Percentiles rank a stretch among this genome's conserved stretches.
Evolutionary conservation across 2,113 vertebrate genomes (phyloP).

Genomic region (Corapipo altera): DNA sequence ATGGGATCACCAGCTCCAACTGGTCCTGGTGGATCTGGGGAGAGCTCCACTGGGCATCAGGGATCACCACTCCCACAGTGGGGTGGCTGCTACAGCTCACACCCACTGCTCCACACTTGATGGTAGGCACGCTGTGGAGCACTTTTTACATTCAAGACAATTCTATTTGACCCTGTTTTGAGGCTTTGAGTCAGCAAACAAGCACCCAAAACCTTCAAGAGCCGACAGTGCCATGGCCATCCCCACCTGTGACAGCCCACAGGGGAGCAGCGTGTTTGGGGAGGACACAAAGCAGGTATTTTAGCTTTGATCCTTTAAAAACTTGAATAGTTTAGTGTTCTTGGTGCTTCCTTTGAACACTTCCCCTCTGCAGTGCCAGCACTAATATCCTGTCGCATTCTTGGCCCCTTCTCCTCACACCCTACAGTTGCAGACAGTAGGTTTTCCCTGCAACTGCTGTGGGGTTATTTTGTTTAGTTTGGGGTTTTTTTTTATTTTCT

Average conservation of each 20-base stretch:
- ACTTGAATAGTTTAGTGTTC: neutral
- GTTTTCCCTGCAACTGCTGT: rapidly evolving
- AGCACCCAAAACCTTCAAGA: neutral
- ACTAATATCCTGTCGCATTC: neutral
- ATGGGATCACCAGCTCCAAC: neutral
- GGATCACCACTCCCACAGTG: rapidly evolving
- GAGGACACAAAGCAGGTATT: neutral
- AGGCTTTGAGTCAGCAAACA: neutral
- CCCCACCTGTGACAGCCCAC: neutral
- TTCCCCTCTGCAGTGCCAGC: neutral
- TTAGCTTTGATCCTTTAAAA: neutral
- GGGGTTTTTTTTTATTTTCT: neutral
- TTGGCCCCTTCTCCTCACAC: neutral
- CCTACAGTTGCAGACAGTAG: neutral
- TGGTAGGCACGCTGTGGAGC: rapidly evolving
- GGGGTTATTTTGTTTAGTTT: neutral
- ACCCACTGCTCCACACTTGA: neutral
- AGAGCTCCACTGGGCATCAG: rapidly evolving
- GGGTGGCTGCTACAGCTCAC: neutral
- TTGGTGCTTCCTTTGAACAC: neutral
- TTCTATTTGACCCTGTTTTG: neutral
- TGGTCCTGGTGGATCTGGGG: neutral
- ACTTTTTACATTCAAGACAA: neutral
- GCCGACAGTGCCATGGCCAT: rapidly evolving
- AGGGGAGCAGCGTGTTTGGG: neutral